Evolutionary conservation across 2,888 invertebrate species (phyloP), one percentile per base, ranked within the genome.

Genomic region (Sphecodes monilicornis): DNA sequence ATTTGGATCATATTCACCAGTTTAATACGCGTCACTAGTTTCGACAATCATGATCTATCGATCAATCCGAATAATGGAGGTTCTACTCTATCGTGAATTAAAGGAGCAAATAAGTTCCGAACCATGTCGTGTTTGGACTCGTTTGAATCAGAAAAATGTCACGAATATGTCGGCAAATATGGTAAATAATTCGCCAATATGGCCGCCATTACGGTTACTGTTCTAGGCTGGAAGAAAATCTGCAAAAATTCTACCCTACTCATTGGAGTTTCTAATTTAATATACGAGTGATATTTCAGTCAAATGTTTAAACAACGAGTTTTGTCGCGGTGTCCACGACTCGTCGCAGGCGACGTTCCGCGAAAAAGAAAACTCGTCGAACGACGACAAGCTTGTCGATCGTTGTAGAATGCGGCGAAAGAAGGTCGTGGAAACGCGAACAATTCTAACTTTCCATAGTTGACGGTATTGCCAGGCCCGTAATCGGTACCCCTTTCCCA

Each of bases 401-500:
- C 69, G 69, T 11, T 69, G 39, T 5, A 39, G 69, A 69, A n/a
- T n/a, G 26, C 26, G 32, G n/a, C 41, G 69, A 26, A 41, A 69
- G 69, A 69, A 26, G 39, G 57, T 29, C 32, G 68, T 36, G 4
- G 66, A 39, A 68, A 66, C 50, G 80, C 16, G 29, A 32, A 39
- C 64, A 69, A n/a, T 79, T 26, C 0, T 1, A 16, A 43, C 46
- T 80, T 68, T 64, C 29, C 76, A 29, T 10, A 18, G 50, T 50
- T 26, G 68, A 41, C 46, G 60, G 54, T 57, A 26, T 16, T 22
- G 39, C 8, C 41, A 46, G n/a, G 26, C 60, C 16, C 29, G 29
- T 60, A 60, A 60, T 60, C 60, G 60, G 60, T 60, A 43, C 70
- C 73, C 36, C 54, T 41, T 39, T 80, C 13, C 84, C 50, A 70